Conservation (phyloP, 2,113 vertebrate species). For the Indicator maculatus region DNA sequence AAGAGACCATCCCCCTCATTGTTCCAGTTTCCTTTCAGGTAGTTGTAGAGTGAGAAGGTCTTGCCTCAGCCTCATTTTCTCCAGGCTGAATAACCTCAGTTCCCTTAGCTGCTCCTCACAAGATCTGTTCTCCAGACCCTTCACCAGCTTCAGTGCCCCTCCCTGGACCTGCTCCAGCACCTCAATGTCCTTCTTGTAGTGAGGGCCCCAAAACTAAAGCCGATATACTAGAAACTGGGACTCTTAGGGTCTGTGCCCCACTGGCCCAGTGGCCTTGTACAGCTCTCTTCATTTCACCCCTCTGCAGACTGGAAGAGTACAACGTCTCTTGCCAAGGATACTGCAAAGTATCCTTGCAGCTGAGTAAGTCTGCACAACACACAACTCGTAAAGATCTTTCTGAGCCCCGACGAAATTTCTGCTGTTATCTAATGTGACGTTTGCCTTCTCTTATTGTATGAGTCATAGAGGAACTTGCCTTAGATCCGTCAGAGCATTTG, state of each 20-base stretch:
- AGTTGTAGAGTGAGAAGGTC: too few relatives aligned
- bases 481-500: neutral
- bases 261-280: neutral
- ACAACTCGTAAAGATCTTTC: neutral
- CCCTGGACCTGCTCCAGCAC: too few relatives aligned
- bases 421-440: neutral
- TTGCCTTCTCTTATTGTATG: neutral
- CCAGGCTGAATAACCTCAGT: too few relatives aligned
- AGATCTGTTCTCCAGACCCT: too few relatives aligned
- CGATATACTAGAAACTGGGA: fast-evolving
- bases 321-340: neutral
- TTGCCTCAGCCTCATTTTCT: too few relatives aligned
- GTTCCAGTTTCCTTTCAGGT: too few relatives aligned
- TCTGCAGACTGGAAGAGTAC: neutral
- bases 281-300: neutral
- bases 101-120: too few relatives aligned
- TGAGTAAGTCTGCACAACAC: neutral
- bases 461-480: neutral
- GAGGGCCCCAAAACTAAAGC: too few relatives aligned
- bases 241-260: fast-evolving
- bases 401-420: neutral
- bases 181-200: too few relatives aligned
- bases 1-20: too few relatives aligned
- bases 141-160: too few relatives aligned
- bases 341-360: too few relatives aligned